phyloP scores from a whole-genome alignment of 2,888 invertebrate genomes.

The Orchesella flavescens region DNA sequence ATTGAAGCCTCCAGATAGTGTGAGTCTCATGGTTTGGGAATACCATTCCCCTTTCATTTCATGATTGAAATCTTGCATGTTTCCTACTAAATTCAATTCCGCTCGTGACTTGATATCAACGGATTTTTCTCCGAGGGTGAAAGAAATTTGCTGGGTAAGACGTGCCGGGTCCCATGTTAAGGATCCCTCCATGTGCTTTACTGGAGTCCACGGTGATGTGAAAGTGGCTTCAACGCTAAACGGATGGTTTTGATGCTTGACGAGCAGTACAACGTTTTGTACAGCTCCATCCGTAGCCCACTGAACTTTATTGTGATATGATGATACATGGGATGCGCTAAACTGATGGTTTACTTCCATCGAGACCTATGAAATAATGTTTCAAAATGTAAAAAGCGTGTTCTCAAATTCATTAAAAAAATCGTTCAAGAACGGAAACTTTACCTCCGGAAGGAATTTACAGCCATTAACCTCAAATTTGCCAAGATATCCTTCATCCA shows the following conservation, averaged over 20 bases:
- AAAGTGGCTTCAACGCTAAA: conserved; percentile 10
- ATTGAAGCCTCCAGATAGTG: conserved; percentile 43
- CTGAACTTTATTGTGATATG: conserved; percentile 34
- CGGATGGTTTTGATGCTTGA: conserved; percentile 37
- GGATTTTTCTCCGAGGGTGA: conserved; percentile 23
- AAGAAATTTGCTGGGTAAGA: conserved; percentile 13
- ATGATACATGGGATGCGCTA: conserved; percentile 23
- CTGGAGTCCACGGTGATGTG: conserved; percentile 45
- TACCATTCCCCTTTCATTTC: conserved; percentile 52
- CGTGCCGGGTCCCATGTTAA: conserved; percentile 32
- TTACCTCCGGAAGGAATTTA: conserved; percentile 63
- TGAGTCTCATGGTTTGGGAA: conserved; percentile 8
- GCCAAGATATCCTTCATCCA: conserved; percentile 56
- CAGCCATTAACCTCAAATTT: conserved; percentile 65
- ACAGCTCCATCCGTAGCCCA: conserved; percentile 21
- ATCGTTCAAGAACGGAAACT: background rate
- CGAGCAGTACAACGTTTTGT: background rate
- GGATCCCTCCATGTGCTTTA: conserved; percentile 18
- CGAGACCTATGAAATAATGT: conserved; percentile 33
- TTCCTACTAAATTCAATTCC: conserved; percentile 18
- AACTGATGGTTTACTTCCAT: conserved; percentile 58
- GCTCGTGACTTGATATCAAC: conserved; percentile 1
- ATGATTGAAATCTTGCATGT: conserved; percentile 43
- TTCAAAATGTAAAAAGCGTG: no score
- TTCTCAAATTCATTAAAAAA: background rate